A percentile compares a stretch with the other conserved stretches of the same genome.
Evolutionary conservation across 2,113 vertebrate genomes (phyloP).

Genomic region (Ptilorrhoa leucosticta): DNA sequence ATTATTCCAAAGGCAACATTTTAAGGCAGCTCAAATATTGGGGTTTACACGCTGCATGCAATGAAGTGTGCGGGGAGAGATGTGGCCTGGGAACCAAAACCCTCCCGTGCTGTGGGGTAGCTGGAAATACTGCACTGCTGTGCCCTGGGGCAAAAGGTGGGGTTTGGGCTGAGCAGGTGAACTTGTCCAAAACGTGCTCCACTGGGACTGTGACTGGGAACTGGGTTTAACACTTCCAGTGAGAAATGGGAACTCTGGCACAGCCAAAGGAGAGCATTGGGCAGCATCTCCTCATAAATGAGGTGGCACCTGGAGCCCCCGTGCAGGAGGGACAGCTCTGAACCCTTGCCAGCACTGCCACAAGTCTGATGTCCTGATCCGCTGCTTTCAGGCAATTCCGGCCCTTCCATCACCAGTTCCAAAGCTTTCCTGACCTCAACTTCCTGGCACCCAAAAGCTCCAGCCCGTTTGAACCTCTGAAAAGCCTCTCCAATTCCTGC

Average conservation of each 20-base stretch:
- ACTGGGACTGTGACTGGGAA: not conserved
- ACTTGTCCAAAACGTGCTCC: not conserved
- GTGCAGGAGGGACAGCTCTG: not conserved
- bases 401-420: constrained; percentile 80
- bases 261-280: not conserved
- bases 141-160: not conserved
- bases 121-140: not conserved
- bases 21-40: not conserved
- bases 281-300: not conserved
- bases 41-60: not conserved
- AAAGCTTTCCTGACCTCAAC: constrained; percentile 78
- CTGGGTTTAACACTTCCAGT: not conserved
- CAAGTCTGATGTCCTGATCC: not conserved
- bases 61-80: not conserved
- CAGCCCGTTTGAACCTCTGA: constrained; percentile 80
- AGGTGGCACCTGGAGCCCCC: not conserved
- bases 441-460: constrained; percentile 69
- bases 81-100: not conserved
- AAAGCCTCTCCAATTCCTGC: not conserved
- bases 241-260: not conserved
- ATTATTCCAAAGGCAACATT: not conserved
- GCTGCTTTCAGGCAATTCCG: constrained; percentile 77
- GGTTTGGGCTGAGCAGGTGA: not conserved
- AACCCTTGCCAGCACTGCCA: not conserved
- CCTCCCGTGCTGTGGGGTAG: not conserved